Conservation (phyloP, 2,113 vertebrate genomes). For the Lates calcarifer region DNA sequence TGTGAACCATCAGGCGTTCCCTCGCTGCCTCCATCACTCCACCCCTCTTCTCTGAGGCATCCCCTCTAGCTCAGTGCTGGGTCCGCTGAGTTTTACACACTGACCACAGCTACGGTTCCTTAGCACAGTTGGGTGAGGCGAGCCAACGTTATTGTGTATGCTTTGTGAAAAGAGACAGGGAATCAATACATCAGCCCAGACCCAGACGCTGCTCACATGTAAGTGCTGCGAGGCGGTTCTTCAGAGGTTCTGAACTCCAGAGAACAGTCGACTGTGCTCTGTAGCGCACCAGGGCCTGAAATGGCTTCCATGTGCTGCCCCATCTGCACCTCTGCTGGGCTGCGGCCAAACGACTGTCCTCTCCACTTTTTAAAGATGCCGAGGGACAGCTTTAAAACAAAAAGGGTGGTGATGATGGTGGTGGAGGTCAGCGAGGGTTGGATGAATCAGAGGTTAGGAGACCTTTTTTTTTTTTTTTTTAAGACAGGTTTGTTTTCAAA, state of each 20-base stretch:
- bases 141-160: constrained; percentile 60
- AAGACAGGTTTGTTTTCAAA: constrained; percentile 53
- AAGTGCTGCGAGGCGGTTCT: constrained; percentile 66
- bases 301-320: constrained; percentile 81
- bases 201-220: constrained; percentile 69
- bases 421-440: constrained; percentile 33
- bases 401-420: constrained; percentile 16
- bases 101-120: constrained; percentile 64
- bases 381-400: constrained; percentile 65
- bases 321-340: constrained; percentile 77
- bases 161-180: constrained; percentile 75
- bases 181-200: constrained; percentile 76
- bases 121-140: constrained; percentile 70
- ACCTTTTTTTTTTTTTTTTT: no score
- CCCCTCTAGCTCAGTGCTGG: constrained; percentile 64
- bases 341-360: constrained; percentile 76
- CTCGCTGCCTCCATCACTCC: constrained; percentile 63
- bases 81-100: constrained; percentile 73
- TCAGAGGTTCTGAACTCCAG: constrained; percentile 73
- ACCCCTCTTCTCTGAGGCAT: constrained; percentile 71
- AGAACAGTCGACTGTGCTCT: constrained; percentile 57
- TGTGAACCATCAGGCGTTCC: constrained; percentile 78
- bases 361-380: constrained; percentile 70
- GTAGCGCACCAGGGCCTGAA: constrained; percentile 66
- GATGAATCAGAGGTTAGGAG: constrained; percentile 59